phyloP scores from a whole-genome alignment of 1,140 invertebrate species.

The Anadara kagoshimensis region DNA sequence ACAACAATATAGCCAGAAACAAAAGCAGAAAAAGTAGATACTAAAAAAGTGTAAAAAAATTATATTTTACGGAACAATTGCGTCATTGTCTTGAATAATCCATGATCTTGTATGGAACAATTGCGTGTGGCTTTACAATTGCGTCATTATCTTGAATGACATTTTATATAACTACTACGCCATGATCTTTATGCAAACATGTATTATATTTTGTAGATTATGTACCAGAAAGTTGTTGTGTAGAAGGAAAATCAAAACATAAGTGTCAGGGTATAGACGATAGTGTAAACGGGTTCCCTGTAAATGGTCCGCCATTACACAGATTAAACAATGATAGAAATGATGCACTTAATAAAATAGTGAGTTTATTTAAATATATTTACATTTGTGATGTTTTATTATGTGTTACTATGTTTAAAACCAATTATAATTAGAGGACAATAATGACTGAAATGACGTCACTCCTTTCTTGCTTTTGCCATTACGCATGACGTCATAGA shows the following conservation, averaged over 20 bases:
- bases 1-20: too few relatives aligned
- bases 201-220: conserved; percentile 19
- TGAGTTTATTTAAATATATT: conserved; percentile 3
- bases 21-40: too few relatives aligned
- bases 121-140: too few relatives aligned
- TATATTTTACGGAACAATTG: too few relatives aligned
- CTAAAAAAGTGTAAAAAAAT: too few relatives aligned
- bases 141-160: too few relatives aligned
- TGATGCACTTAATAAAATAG: conserved; percentile 18
- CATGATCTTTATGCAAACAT: too few relatives aligned
- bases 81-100: too few relatives aligned
- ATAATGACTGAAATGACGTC: not conserved
- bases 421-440: not conserved
- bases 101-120: too few relatives aligned
- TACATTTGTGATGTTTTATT: not conserved
- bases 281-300: conserved; percentile 20
- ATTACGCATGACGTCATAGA: not conserved
- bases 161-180: too few relatives aligned
- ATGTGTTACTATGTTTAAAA: not conserved
- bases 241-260: conserved; percentile 4
- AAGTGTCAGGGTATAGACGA: conserved; percentile 37
- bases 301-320: not conserved
- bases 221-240: conserved; percentile 42
- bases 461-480: too few relatives aligned
- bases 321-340: not conserved